Percentiles rank a stretch among this genome's conserved stretches.
These are phyloP conservation scores for Antrozous pallidus DNA, from an alignment of 2,797 vertebrate genomes.

Conservation along the genomic window DNA sequence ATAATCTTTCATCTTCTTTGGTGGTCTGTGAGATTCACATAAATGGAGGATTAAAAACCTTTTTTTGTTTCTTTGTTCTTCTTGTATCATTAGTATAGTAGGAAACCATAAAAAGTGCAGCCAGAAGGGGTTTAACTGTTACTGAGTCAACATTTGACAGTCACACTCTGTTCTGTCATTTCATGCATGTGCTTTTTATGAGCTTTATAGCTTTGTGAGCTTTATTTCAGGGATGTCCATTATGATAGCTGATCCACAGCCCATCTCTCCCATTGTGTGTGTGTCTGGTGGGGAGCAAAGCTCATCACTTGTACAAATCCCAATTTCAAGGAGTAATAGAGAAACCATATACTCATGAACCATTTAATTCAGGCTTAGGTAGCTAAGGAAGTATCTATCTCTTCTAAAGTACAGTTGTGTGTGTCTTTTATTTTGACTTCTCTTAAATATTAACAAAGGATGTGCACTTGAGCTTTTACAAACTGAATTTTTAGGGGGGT, in stretches of 20 bases:
- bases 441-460: conserved; percentile 1
- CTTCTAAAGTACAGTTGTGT: not conserved
- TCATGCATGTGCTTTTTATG: conserved; percentile 80
- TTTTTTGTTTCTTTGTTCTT: conserved; percentile 77
- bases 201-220: conserved; percentile 76
- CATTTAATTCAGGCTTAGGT: conserved; percentile 37
- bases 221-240: conserved; percentile 70
- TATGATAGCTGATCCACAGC: conserved; percentile 68
- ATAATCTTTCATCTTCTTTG: conserved; percentile 83
- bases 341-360: not conserved
- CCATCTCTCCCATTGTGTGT: conserved; percentile 44
- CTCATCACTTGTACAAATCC: conserved; percentile 52
- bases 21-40: conserved; percentile 81
- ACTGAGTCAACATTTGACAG: conserved; percentile 80
- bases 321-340: conserved; percentile 43
- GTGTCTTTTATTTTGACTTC: not conserved
- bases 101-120: conserved; percentile 81
- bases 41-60: conserved; percentile 78
- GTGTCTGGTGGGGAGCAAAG: not conserved
- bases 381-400: not conserved
- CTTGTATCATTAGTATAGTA: conserved; percentile 79
- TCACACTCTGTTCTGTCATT: conserved; percentile 80
- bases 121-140: conserved; percentile 79
- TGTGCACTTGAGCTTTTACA: not conserved
- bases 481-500: not conserved